Conservation (phyloP, 2,888 invertebrate genomes). For the Callimorpha dominula region DNA sequence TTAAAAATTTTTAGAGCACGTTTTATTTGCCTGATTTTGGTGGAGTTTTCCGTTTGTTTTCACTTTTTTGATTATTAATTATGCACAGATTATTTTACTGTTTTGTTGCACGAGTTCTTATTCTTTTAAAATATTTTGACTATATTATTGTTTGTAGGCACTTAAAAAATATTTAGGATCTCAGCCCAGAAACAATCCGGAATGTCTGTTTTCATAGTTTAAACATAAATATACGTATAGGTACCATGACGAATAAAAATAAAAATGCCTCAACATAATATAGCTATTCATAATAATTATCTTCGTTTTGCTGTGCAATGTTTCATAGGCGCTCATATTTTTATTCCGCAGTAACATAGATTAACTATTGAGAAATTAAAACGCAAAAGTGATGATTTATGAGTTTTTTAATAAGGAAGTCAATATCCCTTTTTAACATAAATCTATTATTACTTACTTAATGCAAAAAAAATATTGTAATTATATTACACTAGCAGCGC, state of each 20-base stretch:
- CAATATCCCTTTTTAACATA: too few relatives aligned
- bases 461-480: too few relatives aligned
- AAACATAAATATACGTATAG: too few relatives aligned
- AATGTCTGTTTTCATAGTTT: too few relatives aligned
- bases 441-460: too few relatives aligned
- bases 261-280: background rate
- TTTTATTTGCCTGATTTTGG: background rate
- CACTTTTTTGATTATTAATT: background rate
- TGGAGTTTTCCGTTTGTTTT: background rate
- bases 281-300: background rate
- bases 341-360: background rate
- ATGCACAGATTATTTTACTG: background rate
- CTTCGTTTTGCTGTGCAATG: background rate
- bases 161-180: background rate
- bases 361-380: too few relatives aligned
- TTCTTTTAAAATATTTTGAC: conserved; percentile 10
- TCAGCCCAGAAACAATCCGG: too few relatives aligned
- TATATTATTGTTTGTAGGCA: background rate
- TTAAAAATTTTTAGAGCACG: background rate
- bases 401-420: too few relatives aligned
- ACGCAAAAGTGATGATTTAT: too few relatives aligned
- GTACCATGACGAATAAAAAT: too few relatives aligned
- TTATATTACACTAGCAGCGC: too few relatives aligned
- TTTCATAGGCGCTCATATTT: background rate
- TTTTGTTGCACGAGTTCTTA: conserved; percentile 1